Evolutionary conservation across 2,797 vertebrate species (phyloP), one percentile per base, ranked within the genome.

Genomic region (Heliangelus exortis): DNA sequence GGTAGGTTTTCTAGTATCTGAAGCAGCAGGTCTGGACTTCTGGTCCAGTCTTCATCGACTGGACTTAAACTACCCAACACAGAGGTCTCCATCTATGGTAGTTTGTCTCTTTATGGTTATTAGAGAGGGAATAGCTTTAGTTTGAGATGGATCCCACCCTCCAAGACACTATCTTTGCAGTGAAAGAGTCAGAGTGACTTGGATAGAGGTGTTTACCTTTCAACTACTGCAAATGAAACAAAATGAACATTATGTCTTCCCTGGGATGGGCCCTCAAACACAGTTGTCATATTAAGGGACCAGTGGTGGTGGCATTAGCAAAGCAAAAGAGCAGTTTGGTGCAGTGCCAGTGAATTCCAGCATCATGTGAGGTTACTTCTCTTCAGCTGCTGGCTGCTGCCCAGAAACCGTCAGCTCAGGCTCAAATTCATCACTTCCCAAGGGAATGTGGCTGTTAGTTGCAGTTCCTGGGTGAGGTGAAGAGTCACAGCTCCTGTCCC

Each of bases 71-170:
- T 75, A 7, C 33, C 15, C 54, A 67, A n/a, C 0, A 0, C 19
- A 61, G 31, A 7, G 45, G 51, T 62, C 19, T 66, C 47, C 15
- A 0, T 75, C 58, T 58, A 21, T 57, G 77, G 7, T 21, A 54
- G 54, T 26, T 0, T 0, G 0, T 45, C 33, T 53, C 31, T 47
- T 69, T 25, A 2, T 85, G 50, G 22, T 36, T 26, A 7, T 9
- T 55, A 29, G 54, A 41, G 61, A 47, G 45, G 36, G 82, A 50
- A 17, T 12, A 4, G 8, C 8, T 54, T 71, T 12, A 39, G 26
- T n/a, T 28, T 51, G 33, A 73, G 71, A 34, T 48, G 15, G 34
- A 45, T 61, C 33, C 6, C 47, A 39, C 6, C 39, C 58, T 59
- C 6, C 25, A 61, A 51, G n/a, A 65, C 15, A 6, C 55, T 14